phyloP scores from a whole-genome alignment of 2,888 invertebrate genomes.

The Augochlorella aurata region DNA sequence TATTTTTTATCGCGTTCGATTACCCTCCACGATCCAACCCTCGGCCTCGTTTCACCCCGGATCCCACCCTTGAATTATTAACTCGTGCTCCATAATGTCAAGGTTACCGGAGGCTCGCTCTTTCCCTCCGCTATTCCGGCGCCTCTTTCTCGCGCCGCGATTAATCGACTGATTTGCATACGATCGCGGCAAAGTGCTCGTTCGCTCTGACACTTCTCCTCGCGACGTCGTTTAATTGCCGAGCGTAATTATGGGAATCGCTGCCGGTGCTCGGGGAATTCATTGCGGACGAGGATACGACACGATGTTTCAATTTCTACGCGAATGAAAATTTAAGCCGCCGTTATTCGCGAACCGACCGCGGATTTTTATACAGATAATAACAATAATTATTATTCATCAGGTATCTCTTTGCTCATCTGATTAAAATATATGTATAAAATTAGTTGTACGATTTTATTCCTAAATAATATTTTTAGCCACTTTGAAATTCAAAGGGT shows the following conservation, averaged over 20 bases:
- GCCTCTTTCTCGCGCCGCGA: constrained; percentile 1
- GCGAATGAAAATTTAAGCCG: too few species aligned
- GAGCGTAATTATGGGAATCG: not conserved
- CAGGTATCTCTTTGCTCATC: too few species aligned
- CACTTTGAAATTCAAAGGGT: too few species aligned
- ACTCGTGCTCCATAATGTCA: constrained; percentile 30
- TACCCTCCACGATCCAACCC: constrained; percentile 5
- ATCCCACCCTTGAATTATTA: constrained; percentile 41
- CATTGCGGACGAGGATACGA: not conserved
- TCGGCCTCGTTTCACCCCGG: not conserved
- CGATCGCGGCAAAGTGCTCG: not conserved
- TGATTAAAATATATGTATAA: too few species aligned
- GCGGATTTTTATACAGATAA: too few species aligned
- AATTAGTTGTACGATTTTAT: too few species aligned
- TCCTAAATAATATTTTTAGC: too few species aligned
- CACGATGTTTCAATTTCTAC: not conserved
- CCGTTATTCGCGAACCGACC: too few species aligned
- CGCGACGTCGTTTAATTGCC: not conserved
- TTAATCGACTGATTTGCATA: constrained; percentile 12
- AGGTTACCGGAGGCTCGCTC: constrained; percentile 7
- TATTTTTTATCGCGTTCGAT: constrained; percentile 50
- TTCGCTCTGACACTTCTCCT: not conserved
- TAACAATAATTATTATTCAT: too few species aligned
- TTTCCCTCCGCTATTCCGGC: not conserved
- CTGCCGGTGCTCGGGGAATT: not conserved